Evolutionary conservation across 1,140 invertebrate species (phyloP), one percentile per base, ranked within the genome.

Genomic region (Andrena cerasifolii): DNA sequence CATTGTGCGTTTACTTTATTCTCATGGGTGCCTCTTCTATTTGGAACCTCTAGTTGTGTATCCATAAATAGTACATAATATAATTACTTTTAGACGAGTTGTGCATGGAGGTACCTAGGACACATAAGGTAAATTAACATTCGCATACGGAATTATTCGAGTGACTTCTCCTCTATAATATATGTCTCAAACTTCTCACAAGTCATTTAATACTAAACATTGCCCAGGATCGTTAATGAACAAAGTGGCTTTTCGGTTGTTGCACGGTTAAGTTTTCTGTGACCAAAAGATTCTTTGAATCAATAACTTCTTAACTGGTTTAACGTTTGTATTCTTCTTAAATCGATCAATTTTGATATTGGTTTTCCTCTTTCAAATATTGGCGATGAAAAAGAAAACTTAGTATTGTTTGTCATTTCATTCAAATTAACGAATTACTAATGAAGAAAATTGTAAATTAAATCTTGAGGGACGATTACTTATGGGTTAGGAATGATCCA

Each of bases 21-120:
- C 31, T 51, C 6, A 16, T 12, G 14, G 26, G 51, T 77, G 51
- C 26, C 14, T 31, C 21, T 18, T 75, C 68, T 86, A 66, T 79
- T 58, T 70, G n/a, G n/a, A n/a, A n/a, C n/a, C 54, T 75, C 80
- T 84, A 81, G 26, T 86, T 89, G 84, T 74, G 14, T 82, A 85
- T 87, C 84, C 89, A 86, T 91, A 88, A 90, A 87, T 87, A 85
- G 79, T 87, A 86, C 74, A 78, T 89, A 78, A 82, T 85, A 88
- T 86, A 85, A 79, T 87, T 86, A 90, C 89, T 89, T 88, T 82
- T 87, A 90, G 82, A 87, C 82, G 82, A 88, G 80, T 87, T 88
- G 87, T 89, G 87, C 87, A 85, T 85, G 86, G 86, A 88, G 88
- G 84, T 89, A 85, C 76, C 76, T 82, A 5, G 66, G 76, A 76